A percentile compares a stretch with the other conserved stretches of the same genome.
Evolutionary conservation across 2,113 vertebrate species (phyloP).

Genomic region (Arvicanthis niloticus): DNA sequence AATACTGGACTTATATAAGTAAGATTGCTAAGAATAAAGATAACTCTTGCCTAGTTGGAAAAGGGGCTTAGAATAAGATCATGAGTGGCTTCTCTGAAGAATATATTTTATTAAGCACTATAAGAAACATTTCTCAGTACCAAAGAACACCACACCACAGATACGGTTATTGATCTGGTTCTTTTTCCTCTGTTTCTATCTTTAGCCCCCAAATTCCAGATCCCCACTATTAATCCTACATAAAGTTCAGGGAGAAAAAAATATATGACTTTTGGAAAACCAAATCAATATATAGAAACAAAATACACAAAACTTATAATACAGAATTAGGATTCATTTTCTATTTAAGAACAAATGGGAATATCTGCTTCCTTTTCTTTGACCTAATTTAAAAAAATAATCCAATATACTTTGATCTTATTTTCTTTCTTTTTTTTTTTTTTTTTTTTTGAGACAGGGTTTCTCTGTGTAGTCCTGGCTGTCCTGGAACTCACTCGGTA

Average conservation of each 20-base stretch:
- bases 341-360: background rate
- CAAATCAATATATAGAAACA: slow-evolving; percentile 15
- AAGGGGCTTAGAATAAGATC: background rate
- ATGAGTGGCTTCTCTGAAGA: slow-evolving; percentile 7
- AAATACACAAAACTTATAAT: background rate
- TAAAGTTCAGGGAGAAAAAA: slow-evolving; percentile 4
- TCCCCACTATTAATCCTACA: background rate
- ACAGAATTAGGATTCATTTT: background rate
- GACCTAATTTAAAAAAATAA: background rate
- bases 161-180: slow-evolving; percentile 7
- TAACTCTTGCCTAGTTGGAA: background rate
- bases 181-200: slow-evolving; percentile 35
- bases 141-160: background rate
- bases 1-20: slow-evolving; percentile 36
- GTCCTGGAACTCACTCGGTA: too few relatives aligned
- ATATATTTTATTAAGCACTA: background rate
- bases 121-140: background rate
- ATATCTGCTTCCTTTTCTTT: background rate
- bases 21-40: background rate
- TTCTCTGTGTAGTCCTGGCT: too few relatives aligned
- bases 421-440: too few relatives aligned
- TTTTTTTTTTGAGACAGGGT: too few relatives aligned
- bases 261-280: background rate
- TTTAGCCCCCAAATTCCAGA: background rate
- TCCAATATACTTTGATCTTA: background rate